Evolutionary conservation across 2,797 vertebrate species (phyloP), one percentile per base, ranked within the genome.

Genomic region (Danio jaintianensis): DNA sequence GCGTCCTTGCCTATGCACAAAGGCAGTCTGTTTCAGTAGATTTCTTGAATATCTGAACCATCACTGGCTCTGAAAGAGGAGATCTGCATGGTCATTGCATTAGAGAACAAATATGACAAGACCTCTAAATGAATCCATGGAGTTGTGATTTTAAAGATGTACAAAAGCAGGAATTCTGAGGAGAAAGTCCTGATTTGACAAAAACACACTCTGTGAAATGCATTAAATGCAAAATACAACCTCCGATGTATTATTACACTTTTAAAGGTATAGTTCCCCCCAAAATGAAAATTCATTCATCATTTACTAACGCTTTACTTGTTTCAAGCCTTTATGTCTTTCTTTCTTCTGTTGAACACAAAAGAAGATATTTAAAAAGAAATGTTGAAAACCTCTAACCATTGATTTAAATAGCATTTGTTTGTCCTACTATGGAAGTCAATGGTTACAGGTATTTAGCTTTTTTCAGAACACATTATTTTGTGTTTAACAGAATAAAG

Each of bases 61-160:
- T 36, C 42, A 16, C 71, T 13, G 22, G 8, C n/a, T 36, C 22
- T 61, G 8, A 36, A 61, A 22, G 10, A 18, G 1, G 10, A 70
- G 50, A 47, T 22, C 9, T 47, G 70, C 12, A 7, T 3, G 1
- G 40, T 43, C 40, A 6, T 29, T 43, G 20, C 15, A 18, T 40
- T 40, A 12, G 0, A 18, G 8, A 53, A 40, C 68, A 36, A 6
- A 38, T 22, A 38, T 43, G 52, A 43, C 12, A 36, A 13, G 12
- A 55, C 20, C 9, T 45, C 53, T 45, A 20, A 40, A 58, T 10
- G 1, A 58, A 45, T 45, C 53, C 5, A 38, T 5, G 5, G 8
- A n/a, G 29, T 50, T 47, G 3, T 13, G 75, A 74, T 68, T 78
- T 47, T 2, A 59, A 56, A 13, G 62, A 11, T 69, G 47, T 13